Evolutionary conservation across 2,113 vertebrate species (phyloP).

Genomic region (Triplophysa siluroides): DNA sequence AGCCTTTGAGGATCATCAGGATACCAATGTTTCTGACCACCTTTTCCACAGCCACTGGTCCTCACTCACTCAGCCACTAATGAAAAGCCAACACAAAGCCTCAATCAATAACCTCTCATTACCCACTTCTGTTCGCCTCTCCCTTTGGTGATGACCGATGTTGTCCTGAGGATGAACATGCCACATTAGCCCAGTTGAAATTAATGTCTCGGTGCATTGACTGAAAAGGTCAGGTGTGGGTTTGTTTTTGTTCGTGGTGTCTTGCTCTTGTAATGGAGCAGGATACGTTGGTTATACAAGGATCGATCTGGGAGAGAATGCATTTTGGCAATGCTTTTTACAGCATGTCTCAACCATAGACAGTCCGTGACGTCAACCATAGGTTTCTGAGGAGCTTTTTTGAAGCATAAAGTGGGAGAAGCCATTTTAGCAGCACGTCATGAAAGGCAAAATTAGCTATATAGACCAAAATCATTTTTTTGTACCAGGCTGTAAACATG

Average conservation of each 20-base stretch:
- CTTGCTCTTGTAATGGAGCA: constrained; percentile 61
- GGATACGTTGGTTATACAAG: constrained; percentile 51
- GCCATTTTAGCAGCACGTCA: too few relatives aligned
- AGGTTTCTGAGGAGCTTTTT: too few relatives aligned
- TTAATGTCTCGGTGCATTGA: constrained; percentile 61
- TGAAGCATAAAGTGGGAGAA: too few relatives aligned
- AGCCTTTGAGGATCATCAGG: constrained; percentile 40
- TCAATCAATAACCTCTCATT: constrained; percentile 74
- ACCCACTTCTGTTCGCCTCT: constrained; percentile 64
- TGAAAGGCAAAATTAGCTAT: too few relatives aligned
- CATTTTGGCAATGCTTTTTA: constrained; percentile 18
- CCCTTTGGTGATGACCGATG: constrained; percentile 57
- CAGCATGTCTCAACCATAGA: constrained; percentile 22
- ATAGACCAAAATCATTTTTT: too few relatives aligned
- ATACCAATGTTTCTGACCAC: constrained; percentile 57
- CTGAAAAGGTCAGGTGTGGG: constrained; percentile 47
- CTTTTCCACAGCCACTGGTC: constrained; percentile 56
- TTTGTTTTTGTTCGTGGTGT: constrained; percentile 52
- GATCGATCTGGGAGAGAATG: constrained; percentile 57
- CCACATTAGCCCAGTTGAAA: constrained; percentile 55
- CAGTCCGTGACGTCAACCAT: too few relatives aligned
- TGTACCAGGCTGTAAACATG: too few relatives aligned
- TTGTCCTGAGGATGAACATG: constrained; percentile 59
- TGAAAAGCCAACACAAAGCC: constrained; percentile 72
- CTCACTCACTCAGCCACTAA: constrained; percentile 64